phyloP scores from a whole-genome alignment of 2,113 vertebrate genomes.

The Hydrolagus affinis region DNA sequence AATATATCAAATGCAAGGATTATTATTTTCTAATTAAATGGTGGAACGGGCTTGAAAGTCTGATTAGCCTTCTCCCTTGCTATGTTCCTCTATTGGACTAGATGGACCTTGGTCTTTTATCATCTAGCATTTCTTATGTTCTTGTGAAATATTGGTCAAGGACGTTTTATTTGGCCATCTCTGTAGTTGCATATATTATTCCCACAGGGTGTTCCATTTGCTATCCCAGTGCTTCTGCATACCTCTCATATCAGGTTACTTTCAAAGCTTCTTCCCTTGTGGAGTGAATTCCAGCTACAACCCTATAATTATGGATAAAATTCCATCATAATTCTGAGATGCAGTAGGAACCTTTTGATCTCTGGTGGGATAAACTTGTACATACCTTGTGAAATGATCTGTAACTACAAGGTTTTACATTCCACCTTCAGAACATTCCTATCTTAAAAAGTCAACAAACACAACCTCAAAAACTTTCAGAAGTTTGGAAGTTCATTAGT shows the following conservation, averaged over 20 bases:
- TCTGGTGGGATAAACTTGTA: not conserved
- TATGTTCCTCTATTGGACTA: too few species aligned
- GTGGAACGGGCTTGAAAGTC: too few species aligned
- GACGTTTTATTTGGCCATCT: too few species aligned
- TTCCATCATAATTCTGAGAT: not conserved
- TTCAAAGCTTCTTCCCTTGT: not conserved
- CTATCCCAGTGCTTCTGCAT: not conserved
- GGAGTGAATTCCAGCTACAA: not conserved
- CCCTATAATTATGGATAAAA: constrained; percentile 1
- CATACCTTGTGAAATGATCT: constrained; percentile 1
- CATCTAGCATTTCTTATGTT: too few species aligned
- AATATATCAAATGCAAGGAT: too few species aligned
- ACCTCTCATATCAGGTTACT: not conserved
- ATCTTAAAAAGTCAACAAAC: not conserved
- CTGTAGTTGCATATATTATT: too few species aligned
- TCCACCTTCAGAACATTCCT: not conserved
- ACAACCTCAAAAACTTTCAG: not conserved
- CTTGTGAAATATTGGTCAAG: too few species aligned
- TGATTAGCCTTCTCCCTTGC: too few species aligned
- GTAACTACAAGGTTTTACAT: not conserved
- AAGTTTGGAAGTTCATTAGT: not conserved
- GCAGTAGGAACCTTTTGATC: not conserved
- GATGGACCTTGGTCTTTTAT: too few species aligned
- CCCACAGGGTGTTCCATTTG: not conserved
- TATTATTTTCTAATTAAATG: too few species aligned